Base-by-base conservation (phyloP, 2,888 invertebrate species). In the Eupeodes luniger region DNA sequence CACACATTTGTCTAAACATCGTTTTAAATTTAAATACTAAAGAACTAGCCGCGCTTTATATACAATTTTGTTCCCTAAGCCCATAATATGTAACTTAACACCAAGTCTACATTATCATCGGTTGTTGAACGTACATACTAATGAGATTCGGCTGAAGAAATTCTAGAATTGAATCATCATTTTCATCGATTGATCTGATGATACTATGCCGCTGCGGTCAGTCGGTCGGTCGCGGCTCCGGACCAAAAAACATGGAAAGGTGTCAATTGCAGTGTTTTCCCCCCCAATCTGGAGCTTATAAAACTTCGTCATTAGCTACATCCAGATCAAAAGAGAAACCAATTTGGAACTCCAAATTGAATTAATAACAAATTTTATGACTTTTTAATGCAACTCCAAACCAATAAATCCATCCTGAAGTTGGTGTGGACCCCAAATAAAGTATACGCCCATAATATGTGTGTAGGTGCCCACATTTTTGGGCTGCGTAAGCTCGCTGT, bases 311-410 rank as follows among this genome's bases (percentile, higher is more conserved):
- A 81, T 85, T 85, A 85, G 85, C 75, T 64, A 40, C 40, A 40
- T 40, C 40, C 40, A 40, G 40, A 40, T 40, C 40, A 40, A 40
- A 9, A 57, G 62, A 62, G 77, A 74, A 88, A 74, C 76, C 84
- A 85, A 85, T 88, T 85, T 81, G 51, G 69, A 55, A 47, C 72
- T 57, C 84, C 64, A 78, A 81, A 85, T 88, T 85, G 85, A 88
- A 81, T 85, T 88, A 85, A 88, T 88, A 88, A 88, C 85, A 85
- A 88, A 88, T 88, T 88, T 88, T 81, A 88, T 81, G 88, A 81
- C 88, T 88, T 88, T 88, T 88, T 88, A 88, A 88, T 88, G 78
- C 78, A 88, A 85, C 19, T 85, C 88, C 67, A 64, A 47, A 16
- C 49, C 81, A 88, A 88, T 88, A 88, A 88, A 88, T 88, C 88